These are phyloP conservation scores for Pristiophorus japonicus DNA, from an alignment of 2,113 vertebrate species.

Conservation along the genomic window DNA sequence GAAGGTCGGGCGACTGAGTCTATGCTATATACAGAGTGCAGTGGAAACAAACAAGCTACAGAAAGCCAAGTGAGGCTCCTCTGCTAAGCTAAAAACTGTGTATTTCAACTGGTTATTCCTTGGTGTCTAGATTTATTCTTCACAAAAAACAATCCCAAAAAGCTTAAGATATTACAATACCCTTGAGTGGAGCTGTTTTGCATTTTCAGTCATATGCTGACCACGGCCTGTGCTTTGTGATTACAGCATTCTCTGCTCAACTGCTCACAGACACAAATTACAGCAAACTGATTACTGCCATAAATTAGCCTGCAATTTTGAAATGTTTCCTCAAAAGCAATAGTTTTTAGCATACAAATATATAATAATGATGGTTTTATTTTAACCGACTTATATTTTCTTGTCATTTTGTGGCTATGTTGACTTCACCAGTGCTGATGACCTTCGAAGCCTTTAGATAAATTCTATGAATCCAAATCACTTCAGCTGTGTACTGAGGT, in stretches of 20 bases:
- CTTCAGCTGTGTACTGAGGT: not conserved
- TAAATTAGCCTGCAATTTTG: conserved; percentile 13
- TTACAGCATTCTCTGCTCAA: conserved; percentile 26
- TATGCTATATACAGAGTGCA: not conserved
- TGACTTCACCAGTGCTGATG: not conserved
- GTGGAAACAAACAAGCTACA: not conserved
- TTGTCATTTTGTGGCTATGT: not conserved
- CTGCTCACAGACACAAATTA: not conserved
- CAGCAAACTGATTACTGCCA: conserved; percentile 6
- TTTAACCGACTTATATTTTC: not conserved
- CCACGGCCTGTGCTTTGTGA: conserved; percentile 6
- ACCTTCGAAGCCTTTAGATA: not conserved
- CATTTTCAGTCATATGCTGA: conserved; percentile 10
- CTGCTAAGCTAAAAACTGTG: not conserved
- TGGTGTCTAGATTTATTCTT: not conserved
- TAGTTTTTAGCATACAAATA: not conserved
- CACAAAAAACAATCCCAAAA: not conserved
- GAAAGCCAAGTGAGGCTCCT: not conserved
- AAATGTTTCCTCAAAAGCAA: not conserved
- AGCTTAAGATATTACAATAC: conserved; percentile 3
- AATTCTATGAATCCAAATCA: not conserved
- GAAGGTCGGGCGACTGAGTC: not conserved
- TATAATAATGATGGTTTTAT: not conserved
- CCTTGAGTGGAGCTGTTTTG: conserved; percentile 2
- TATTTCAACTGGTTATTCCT: not conserved